Evolutionary conservation across 2,113 vertebrate species (phyloP).

Genomic region (Manacus vitellinus): DNA sequence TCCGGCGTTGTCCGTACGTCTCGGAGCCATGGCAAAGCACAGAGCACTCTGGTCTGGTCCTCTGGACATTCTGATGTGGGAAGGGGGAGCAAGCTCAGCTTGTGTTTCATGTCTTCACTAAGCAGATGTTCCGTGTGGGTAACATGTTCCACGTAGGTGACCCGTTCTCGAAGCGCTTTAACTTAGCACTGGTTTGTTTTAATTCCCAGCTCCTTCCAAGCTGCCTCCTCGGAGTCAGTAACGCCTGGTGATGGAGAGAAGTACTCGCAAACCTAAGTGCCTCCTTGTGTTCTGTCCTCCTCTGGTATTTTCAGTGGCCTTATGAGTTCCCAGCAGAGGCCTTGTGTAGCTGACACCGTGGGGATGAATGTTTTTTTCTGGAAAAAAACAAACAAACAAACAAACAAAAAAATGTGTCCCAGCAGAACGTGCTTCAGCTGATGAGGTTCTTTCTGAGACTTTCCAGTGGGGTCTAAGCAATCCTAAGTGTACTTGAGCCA

Average conservation of each 20-base stretch:
- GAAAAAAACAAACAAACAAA: too few relatives aligned
- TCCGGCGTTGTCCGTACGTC: rapidly evolving
- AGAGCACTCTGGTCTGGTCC: background rate
- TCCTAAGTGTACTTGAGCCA: conserved; percentile 64
- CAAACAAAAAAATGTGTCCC: background rate
- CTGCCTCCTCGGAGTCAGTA: conserved; percentile 16
- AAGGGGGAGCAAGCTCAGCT: background rate
- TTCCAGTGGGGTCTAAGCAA: background rate
- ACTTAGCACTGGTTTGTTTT: conserved; percentile 2
- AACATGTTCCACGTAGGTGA: background rate
- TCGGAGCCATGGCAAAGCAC: conserved; percentile 32
- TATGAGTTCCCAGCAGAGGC: conserved; percentile 36
- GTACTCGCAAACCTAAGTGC: conserved; percentile 62
- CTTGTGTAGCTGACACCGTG: conserved; percentile 27
- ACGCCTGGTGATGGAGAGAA: background rate
- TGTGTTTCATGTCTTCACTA: background rate
- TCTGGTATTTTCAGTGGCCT: conserved; percentile 57
- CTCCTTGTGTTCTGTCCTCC: conserved; percentile 54
- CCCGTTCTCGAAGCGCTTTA: background rate
- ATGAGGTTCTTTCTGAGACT: conserved; percentile 1
- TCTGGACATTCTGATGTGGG: background rate
- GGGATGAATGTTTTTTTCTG: conserved; percentile 8
- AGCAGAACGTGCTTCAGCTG: background rate
- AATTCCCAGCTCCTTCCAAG: background rate
- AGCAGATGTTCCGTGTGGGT: background rate